Evolutionary conservation across 2,888 invertebrate genomes (phyloP).

Genomic region (Torymus auratus): DNA sequence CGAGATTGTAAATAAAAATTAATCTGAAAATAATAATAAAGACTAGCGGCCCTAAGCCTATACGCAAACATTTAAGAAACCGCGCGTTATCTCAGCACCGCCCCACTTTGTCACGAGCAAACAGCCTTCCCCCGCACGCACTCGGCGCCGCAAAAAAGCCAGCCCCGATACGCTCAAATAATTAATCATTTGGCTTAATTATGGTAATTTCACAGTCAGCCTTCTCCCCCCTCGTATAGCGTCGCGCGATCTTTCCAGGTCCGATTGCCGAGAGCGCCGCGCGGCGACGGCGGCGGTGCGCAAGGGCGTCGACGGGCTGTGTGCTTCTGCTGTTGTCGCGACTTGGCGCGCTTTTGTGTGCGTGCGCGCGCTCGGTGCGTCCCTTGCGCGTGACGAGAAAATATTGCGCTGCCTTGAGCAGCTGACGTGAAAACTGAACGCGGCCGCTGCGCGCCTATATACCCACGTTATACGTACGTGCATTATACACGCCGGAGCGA

Average conservation of each 20-base stretch:
- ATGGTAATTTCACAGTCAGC: conserved; percentile 24
- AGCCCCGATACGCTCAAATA: background rate
- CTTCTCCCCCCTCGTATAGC: background rate
- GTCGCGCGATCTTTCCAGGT: conserved; percentile 30
- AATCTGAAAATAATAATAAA: too few species aligned
- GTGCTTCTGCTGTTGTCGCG: too few species aligned
- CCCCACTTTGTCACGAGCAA: conserved; percentile 2
- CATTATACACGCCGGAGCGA: conserved; percentile 19
- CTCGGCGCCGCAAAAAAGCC: background rate
- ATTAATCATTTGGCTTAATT: conserved; percentile 41
- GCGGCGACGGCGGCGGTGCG: too few species aligned
- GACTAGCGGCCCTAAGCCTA: too few species aligned
- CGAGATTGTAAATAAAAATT: too few species aligned
- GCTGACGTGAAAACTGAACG: conserved; percentile 49
- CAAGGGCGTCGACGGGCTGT: conserved; percentile 14
- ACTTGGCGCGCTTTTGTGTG: conserved; percentile 1
- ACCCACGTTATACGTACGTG: background rate
- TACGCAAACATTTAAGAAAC: too few species aligned
- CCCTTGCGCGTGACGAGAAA: conserved; percentile 51
- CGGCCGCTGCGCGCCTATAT: background rate
- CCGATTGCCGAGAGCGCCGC: conserved; percentile 1
- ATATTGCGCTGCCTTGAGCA: conserved; percentile 51
- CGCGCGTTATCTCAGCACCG: too few species aligned
- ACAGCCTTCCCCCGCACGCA: background rate
- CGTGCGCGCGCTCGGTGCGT: background rate